Evolutionary conservation across 2,113 vertebrate genomes (phyloP).

Genomic region (Cairina moschata): DNA sequence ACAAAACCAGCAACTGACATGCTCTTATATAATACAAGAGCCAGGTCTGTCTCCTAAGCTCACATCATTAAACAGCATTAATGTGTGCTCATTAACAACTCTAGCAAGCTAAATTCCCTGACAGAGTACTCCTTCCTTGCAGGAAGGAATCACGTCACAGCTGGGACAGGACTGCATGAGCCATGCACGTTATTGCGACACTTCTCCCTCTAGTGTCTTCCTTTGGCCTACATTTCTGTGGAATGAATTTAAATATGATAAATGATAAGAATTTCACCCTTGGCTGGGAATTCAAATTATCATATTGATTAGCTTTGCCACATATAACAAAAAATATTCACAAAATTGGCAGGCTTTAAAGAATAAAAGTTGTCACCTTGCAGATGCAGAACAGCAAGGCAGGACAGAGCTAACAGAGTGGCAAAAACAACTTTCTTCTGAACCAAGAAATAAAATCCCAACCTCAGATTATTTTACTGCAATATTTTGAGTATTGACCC

Average conservation of each 20-base stretch:
- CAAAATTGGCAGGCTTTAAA: neutral
- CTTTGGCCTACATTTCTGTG: neutral
- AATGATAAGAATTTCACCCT: neutral
- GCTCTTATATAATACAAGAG: neutral
- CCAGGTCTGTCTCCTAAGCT: neutral
- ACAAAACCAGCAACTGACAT: neutral
- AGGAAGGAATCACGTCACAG: neutral
- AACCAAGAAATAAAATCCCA: neutral
- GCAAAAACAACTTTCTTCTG: neutral
- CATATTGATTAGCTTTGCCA: neutral
- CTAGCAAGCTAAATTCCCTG: neutral
- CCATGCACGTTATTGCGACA: fast-evolving
- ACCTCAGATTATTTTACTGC: neutral
- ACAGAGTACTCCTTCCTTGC: neutral
- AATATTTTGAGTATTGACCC: neutral
- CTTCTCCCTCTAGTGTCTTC: neutral
- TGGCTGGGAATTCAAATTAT: neutral
- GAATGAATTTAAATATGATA: neutral
- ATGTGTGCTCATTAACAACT: fast-evolving
- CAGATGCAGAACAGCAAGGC: neutral
- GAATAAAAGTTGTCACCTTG: neutral
- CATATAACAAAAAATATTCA: neutral
- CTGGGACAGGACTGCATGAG: neutral
- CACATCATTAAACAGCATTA: neutral
- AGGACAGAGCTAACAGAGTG: neutral